Conservation (phyloP, 2,888 invertebrate genomes). For the Lasioglossum malachurum region DNA sequence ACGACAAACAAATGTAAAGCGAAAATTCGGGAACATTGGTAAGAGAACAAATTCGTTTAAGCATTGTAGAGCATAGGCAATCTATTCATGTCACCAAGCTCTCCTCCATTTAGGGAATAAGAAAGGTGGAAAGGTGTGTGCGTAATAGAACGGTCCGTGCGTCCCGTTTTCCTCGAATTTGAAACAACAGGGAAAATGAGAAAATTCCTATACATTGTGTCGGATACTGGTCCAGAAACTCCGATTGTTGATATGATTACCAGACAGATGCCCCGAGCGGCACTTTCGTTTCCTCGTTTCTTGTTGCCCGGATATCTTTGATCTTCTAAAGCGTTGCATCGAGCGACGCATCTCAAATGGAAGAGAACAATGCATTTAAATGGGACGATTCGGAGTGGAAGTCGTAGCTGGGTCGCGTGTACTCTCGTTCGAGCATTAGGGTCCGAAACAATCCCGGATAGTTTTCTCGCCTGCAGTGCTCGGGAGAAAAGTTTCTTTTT, state of each 20-base stretch:
- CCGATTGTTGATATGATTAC: constrained; percentile 57
- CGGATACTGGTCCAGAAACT: constrained; percentile 37
- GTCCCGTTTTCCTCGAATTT: background rate
- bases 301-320: constrained; percentile 52
- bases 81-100: background rate
- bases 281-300: constrained; percentile 59
- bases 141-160: background rate
- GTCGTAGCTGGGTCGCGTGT: constrained; percentile 51
- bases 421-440: constrained; percentile 41
- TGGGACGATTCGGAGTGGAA: constrained; percentile 58
- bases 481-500: background rate
- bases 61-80: background rate
- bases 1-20: background rate
- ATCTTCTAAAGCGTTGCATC: constrained; percentile 61
- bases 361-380: constrained; percentile 65
- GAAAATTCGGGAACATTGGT: background rate
- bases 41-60: background rate
- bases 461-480: constrained; percentile 30
- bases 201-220: constrained; percentile 34
- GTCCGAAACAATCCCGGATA: constrained; percentile 54
- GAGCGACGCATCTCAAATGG: constrained; percentile 62
- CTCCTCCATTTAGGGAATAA: background rate
- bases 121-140: background rate
- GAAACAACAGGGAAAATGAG: background rate
- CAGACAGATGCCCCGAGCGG: constrained; percentile 55